Percentiles rank a stretch among this genome's conserved stretches.
These are phyloP conservation scores for Reinhardtius hippoglossoides DNA, from an alignment of 2,113 vertebrate genomes.

Conservation along the genomic window DNA sequence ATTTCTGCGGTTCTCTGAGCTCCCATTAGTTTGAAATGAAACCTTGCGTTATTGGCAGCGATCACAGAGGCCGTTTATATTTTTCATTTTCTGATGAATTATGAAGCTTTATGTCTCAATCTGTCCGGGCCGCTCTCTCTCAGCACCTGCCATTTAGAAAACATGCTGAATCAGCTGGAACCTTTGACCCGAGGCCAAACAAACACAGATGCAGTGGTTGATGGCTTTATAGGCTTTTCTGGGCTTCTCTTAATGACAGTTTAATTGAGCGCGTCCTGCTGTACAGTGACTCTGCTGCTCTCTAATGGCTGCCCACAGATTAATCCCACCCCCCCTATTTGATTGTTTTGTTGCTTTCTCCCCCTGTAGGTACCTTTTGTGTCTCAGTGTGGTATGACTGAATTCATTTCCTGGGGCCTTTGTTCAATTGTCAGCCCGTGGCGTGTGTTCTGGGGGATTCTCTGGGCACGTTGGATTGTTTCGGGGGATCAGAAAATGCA, in stretches of 20 bases:
- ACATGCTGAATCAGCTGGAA: constrained; percentile 48
- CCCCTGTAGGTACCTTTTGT: constrained; percentile 62
- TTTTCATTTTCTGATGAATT: constrained; percentile 47
- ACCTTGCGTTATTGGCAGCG: constrained; percentile 19
- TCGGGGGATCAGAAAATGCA: constrained; percentile 42
- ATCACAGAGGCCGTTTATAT: constrained; percentile 28
- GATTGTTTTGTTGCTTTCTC: constrained; percentile 63
- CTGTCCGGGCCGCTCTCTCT: background rate
- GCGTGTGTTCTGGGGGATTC: constrained; percentile 67
- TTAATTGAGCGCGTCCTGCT: constrained; percentile 54
- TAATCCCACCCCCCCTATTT: constrained; percentile 61
- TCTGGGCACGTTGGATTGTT: constrained; percentile 55
- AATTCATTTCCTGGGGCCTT: constrained; percentile 66
- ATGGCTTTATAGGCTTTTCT: constrained; percentile 40
- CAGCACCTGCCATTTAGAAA: constrained; percentile 32
- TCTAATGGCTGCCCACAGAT: constrained; percentile 54
- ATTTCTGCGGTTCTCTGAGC: constrained; percentile 9
- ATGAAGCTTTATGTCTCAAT: constrained; percentile 28
- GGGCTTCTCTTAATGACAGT: constrained; percentile 52
- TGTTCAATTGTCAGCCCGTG: constrained; percentile 64
- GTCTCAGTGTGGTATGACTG: constrained; percentile 34
- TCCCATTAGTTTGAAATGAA: constrained; percentile 39
- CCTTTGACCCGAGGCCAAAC: constrained; percentile 45
- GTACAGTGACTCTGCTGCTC: constrained; percentile 30
- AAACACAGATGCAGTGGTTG: constrained; percentile 41